Conservation (phyloP, 2,888 invertebrate species). For the Leucoma salicis region DNA sequence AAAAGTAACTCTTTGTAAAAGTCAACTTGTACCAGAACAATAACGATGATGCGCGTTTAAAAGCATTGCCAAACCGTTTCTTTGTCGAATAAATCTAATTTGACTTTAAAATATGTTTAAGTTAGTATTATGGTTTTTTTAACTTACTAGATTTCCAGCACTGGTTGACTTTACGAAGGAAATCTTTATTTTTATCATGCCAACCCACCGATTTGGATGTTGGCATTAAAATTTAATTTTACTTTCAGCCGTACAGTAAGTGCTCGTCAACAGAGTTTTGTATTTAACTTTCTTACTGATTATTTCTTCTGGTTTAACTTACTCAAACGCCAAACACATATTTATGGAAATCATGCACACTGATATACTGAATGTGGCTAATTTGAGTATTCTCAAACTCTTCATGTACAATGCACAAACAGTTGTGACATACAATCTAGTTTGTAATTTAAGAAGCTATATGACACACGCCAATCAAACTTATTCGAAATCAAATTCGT, state of each 20-base stretch:
- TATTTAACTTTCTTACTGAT: slow-evolving; percentile 20
- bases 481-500: slow-evolving; percentile 28
- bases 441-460: slow-evolving; percentile 32
- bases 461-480: slow-evolving; percentile 12
- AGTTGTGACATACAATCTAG: slow-evolving; percentile 8
- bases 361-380: slow-evolving; percentile 1
- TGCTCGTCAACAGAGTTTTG: slow-evolving; percentile 29
- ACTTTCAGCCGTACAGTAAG: slow-evolving; percentile 31
- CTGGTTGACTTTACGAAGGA: slow-evolving; percentile 37
- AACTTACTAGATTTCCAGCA: slow-evolving; percentile 37
- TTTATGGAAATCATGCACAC: slow-evolving; percentile 11
- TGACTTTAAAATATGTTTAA: slow-evolving; percentile 39
- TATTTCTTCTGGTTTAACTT: slow-evolving; percentile 7
- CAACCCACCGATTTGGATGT: slow-evolving; percentile 32
- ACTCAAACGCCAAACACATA: neutral
- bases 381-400: slow-evolving; percentile 9
- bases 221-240: slow-evolving; percentile 35
- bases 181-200: slow-evolving; percentile 44
- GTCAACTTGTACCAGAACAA: slow-evolving; percentile 24
- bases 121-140: slow-evolving; percentile 35
- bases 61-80: slow-evolving; percentile 24
- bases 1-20: slow-evolving; percentile 4
- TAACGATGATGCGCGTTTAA: slow-evolving; percentile 37
- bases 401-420: neutral
- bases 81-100: slow-evolving; percentile 29